These are phyloP conservation scores for Akabosia matsudoensis DNA, from an alignment of 1,140 invertebrate genomes.

Conservation along the genomic window DNA sequence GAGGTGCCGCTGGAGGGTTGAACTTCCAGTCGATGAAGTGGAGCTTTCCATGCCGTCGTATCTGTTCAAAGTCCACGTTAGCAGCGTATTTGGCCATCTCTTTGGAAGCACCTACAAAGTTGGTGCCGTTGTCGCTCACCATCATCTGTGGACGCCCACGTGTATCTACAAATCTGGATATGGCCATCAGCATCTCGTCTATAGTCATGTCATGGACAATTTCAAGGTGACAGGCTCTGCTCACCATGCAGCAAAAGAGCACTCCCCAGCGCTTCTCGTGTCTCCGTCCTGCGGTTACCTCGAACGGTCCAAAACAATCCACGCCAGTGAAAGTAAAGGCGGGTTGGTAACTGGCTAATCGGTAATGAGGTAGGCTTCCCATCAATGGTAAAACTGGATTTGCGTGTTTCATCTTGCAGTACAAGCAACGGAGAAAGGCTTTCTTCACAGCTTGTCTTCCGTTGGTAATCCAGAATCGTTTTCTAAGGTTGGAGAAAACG, in stretches of 20 bases:
- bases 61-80: not conserved
- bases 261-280: conserved; percentile 3
- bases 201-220: not conserved
- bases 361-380: conserved; percentile 34
- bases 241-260: not conserved
- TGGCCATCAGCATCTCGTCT: conserved; percentile 21
- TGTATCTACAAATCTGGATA: conserved; percentile 48
- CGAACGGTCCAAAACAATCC: conserved; percentile 47
- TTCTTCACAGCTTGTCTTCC: not conserved
- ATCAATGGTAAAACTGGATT: conserved; percentile 37
- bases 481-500: not conserved
- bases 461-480: not conserved
- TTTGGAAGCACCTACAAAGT: conserved; percentile 44
- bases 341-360: not conserved
- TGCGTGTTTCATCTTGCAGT: conserved; percentile 12
- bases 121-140: conserved; percentile 49
- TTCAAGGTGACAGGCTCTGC: not conserved
- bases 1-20: conserved; percentile 6
- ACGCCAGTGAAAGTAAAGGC: conserved; percentile 39
- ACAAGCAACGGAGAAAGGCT: not conserved
- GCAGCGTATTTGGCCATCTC: not conserved
- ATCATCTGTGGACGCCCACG: conserved; percentile 44
- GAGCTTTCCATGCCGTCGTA: not conserved
- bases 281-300: conserved; percentile 26
- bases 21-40: not conserved